Evolutionary conservation across 2,113 vertebrate species (phyloP).

Genomic region (Zapus hudsonius): DNA sequence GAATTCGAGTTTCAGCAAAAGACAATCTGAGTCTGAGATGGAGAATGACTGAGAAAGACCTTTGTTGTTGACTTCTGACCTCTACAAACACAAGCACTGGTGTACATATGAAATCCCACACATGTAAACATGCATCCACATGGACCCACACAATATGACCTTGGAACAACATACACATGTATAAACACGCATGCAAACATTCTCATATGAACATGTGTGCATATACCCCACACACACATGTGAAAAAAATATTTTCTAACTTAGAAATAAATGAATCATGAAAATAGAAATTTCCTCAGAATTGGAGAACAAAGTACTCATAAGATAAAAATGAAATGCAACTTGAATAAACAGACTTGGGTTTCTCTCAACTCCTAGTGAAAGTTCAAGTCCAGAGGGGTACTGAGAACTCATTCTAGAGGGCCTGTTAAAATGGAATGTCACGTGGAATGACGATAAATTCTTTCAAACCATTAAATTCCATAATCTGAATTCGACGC

Average conservation of each 20-base stretch:
- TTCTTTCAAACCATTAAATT: slow-evolving; percentile 11
- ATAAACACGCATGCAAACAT: too few relatives aligned
- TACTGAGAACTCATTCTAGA: neutral
- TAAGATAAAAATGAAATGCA: neutral
- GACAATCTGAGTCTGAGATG: too few relatives aligned
- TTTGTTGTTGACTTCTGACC: too few relatives aligned
- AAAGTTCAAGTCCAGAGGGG: neutral
- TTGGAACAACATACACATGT: too few relatives aligned
- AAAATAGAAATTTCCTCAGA: slow-evolving; percentile 25
- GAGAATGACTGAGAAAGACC: too few relatives aligned
- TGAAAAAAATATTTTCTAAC: neutral
- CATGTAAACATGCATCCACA: too few relatives aligned
- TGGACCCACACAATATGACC: too few relatives aligned
- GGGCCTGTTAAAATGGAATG: neutral
- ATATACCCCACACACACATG: too few relatives aligned
- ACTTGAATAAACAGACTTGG: neutral
- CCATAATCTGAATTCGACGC: neutral
- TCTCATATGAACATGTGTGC: too few relatives aligned
- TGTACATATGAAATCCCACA: too few relatives aligned
- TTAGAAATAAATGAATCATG: neutral
- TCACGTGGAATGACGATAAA: neutral
- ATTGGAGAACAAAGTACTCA: neutral
- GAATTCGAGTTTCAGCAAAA: too few relatives aligned
- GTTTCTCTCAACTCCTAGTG: neutral
- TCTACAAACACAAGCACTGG: too few relatives aligned